These are phyloP conservation scores for Onychostruthus taczanowskii DNA, from an alignment of 2,113 vertebrate species.

Conservation along the genomic window DNA sequence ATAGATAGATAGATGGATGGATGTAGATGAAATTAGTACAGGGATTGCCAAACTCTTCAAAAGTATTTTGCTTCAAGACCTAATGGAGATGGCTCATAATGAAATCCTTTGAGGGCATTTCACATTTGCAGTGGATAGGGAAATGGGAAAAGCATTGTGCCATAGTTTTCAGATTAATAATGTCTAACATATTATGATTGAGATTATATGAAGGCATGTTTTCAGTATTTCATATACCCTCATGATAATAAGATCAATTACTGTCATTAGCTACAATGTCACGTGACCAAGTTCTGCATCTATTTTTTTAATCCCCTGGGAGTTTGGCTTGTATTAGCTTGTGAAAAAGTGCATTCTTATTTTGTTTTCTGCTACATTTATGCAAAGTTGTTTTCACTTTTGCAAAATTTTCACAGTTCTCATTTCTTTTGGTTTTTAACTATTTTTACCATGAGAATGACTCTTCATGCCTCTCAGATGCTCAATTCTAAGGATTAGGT, in stretches of 20 bases:
- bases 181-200: neutral
- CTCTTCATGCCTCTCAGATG: neutral
- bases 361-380: neutral
- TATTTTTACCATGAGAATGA: neutral
- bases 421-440: neutral
- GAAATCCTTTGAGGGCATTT: neutral
- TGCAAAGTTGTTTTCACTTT: neutral
- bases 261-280: fast-evolving
- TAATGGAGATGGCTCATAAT: neutral
- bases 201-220: neutral
- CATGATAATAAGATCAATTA: neutral
- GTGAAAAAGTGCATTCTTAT: neutral
- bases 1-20: too few species aligned
- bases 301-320: neutral
- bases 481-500: neutral
- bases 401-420: neutral
- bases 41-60: neutral
- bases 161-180: neutral
- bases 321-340: neutral
- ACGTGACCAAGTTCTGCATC: fast-evolving
- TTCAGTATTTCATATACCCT: neutral
- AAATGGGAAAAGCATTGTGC: neutral
- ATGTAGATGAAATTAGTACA: neutral
- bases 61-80: neutral
- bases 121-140: neutral